Base-by-base conservation (phyloP, 2,113 vertebrate genomes). In the Puntigrus tetrazona region DNA sequence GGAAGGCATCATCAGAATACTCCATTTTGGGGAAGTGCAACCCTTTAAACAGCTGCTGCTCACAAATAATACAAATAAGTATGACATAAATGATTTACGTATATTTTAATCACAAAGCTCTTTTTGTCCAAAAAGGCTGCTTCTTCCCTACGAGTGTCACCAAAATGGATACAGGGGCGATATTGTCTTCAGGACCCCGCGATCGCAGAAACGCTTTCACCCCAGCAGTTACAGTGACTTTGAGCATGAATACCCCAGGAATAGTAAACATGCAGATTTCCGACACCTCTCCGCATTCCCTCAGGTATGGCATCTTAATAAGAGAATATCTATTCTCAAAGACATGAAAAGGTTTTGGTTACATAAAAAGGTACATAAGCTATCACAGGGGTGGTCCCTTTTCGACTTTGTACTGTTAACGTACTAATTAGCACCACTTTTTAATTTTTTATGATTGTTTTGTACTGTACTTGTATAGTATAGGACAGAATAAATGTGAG, bases 91-190 rank as follows among this genome's bases (percentile, higher is more conserved):
- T 67, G 18, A 34, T 34, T 67, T 8, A 13, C 67, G 41, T 41
- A 29, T 6, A 47, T 11, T 76, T 76, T 25, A 83, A 16, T 31
- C 25, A 43, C 57, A n/a, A 0, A 31, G 0, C 38, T 77, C 14
- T 80, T 3, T 78, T 85, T 61, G 31, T 75, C 16, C 79, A 16
- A 67, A 0, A 72, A 95, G 94, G 86, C 86, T 95, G 14, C 91
- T 95, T 11, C 90, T 95, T 65, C 90, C 93, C 0, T 95, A 91
- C 0, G 94, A 95, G 78, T 94, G 92, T 74, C 90, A 95, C n/a
- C 1, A 90, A 20, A 93, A 86, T 59, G 94, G 94, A 59, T 88
- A 86, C 11, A 81, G 84, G 29, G 83, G 92, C 10, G 5, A 89
- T 3, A 81, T 92, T 14, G 91, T 57, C 7, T 20, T 81, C 22